A percentile compares a stretch with the other conserved stretches of the same genome.
phyloP scores from a whole-genome alignment of 2,888 invertebrate genomes.

The Troides helena region DNA sequence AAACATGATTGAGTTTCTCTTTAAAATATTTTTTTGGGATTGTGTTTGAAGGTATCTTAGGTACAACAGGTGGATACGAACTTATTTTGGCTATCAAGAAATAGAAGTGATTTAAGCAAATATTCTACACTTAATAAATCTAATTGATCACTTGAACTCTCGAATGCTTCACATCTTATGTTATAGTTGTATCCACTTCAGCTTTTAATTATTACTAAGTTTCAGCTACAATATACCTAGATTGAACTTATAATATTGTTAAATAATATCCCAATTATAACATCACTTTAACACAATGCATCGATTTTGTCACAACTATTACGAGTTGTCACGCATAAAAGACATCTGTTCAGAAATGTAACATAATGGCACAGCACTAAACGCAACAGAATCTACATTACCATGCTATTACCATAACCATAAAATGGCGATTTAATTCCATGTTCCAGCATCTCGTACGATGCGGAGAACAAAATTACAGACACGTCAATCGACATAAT shows the following conservation, averaged over 20 bases:
- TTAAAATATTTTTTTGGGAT: too few relatives aligned
- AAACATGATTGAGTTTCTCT: too few relatives aligned
- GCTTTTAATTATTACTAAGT: too few relatives aligned
- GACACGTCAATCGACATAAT: slow-evolving; percentile 23
- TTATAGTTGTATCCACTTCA: too few relatives aligned
- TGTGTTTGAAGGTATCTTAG: too few relatives aligned
- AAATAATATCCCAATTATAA: background rate
- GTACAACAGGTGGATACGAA: too few relatives aligned
- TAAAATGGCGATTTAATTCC: slow-evolving; percentile 56
- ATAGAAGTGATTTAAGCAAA: too few relatives aligned
- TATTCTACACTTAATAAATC: too few relatives aligned
- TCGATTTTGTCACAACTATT: slow-evolving; percentile 5
- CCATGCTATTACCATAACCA: slow-evolving; percentile 43
- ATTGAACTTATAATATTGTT: background rate
- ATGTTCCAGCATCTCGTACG: slow-evolving; percentile 35
- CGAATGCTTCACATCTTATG: too few relatives aligned
- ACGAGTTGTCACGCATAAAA: slow-evolving; percentile 1
- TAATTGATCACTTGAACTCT: too few relatives aligned
- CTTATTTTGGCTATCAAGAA: too few relatives aligned
- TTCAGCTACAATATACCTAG: too few relatives aligned
- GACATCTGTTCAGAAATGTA: slow-evolving; percentile 10
- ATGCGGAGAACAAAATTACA: slow-evolving; percentile 25
- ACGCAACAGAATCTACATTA: slow-evolving; percentile 23
- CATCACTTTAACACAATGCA: background rate
- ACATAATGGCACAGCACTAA: slow-evolving; percentile 16